Percentiles rank a stretch among this genome's conserved stretches.
These are phyloP conservation scores for Thinocorus orbignyianus DNA, from an alignment of 2,113 vertebrate species.

Conservation along the genomic window DNA sequence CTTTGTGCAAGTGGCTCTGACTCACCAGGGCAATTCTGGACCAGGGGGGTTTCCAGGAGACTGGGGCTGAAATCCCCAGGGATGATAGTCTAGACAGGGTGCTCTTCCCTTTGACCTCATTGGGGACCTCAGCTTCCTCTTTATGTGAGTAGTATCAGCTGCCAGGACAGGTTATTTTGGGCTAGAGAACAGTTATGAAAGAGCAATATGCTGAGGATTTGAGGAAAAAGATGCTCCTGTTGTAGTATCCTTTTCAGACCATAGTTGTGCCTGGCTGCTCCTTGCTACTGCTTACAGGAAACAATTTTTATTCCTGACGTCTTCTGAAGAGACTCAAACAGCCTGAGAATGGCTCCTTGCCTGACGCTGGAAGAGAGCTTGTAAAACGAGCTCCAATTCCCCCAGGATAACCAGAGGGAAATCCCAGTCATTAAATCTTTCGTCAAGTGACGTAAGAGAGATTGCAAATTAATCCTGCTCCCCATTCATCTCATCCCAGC, in stretches of 20 bases:
- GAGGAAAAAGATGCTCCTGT: slow-evolving; percentile 42
- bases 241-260: slow-evolving; percentile 20
- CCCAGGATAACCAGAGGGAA: slow-evolving; percentile 45
- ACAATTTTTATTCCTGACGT: neutral
- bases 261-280: neutral
- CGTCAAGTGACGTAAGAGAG: slow-evolving; percentile 20
- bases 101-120: slow-evolving; percentile 68
- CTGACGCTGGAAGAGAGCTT: neutral
- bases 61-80: slow-evolving; percentile 78
- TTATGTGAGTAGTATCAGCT: slow-evolving; percentile 69
- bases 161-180: slow-evolving; percentile 63
- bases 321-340: neutral
- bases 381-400: slow-evolving; percentile 10
- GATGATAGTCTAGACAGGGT: slow-evolving; percentile 78
- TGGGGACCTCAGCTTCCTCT: slow-evolving; percentile 74
- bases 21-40: slow-evolving; percentile 62
- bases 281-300: neutral
- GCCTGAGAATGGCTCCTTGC: slow-evolving; percentile 5
- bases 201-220: slow-evolving; percentile 12
- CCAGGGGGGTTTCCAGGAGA: slow-evolving; percentile 75
- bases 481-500: slow-evolving; percentile 20
- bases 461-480: slow-evolving; percentile 51
- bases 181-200: slow-evolving; percentile 53
- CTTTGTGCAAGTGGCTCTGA: slow-evolving; percentile 62
- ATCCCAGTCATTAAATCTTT: slow-evolving; percentile 54